phyloP scores from a whole-genome alignment of 2,797 vertebrate species.

The Chromobotia macracanthus region DNA sequence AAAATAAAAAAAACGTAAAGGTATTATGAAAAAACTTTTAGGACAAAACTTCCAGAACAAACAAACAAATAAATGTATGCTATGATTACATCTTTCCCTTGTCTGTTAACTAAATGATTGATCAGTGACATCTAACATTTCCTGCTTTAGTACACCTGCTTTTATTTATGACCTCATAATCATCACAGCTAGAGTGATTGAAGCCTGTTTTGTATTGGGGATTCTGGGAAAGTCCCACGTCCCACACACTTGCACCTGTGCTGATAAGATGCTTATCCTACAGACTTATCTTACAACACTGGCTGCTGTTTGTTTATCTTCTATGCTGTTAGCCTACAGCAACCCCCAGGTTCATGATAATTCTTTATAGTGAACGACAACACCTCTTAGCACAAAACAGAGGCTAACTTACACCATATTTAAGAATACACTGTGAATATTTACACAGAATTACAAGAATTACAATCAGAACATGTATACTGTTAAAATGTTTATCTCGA shows the following conservation, averaged over 20 bases:
- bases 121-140: no score
- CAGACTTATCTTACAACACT: constrained; percentile 18
- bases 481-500: no score
- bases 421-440: background rate
- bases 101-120: background rate
- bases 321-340: constrained; percentile 13
- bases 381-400: background rate
- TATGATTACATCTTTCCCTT: background rate
- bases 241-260: background rate
- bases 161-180: background rate
- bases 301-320: constrained; percentile 1
- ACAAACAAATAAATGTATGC: no score
- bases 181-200: background rate
- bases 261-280: constrained; percentile 53
- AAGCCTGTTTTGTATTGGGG: background rate
- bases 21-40: background rate
- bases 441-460: background rate
- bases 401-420: background rate
- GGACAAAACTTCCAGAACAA: background rate
- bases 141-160: no score
- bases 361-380: background rate
- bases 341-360: background rate
- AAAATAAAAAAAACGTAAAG: no score
- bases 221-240: constrained; percentile 18
- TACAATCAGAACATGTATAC: no score